Evolutionary conservation across 2,113 vertebrate species (phyloP), one percentile per base, ranked within the genome.

Genomic region (Neogale vison): DNA sequence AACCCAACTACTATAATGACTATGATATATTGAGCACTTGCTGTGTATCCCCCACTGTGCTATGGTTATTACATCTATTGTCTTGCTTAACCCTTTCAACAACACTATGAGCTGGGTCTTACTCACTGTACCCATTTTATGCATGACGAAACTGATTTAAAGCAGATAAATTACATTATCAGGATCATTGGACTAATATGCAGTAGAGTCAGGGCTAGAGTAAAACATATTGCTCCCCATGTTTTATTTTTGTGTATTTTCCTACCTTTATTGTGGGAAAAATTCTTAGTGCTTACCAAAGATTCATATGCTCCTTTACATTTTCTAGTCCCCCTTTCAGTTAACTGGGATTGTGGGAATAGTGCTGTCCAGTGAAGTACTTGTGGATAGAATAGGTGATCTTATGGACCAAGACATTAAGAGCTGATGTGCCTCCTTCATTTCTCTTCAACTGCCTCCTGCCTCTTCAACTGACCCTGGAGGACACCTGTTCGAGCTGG

Each of bases 401-500:
- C 79, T 82, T 26, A 67, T 7, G 42, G 59, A 55, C 12, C 67
- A 81, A 82, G 81, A 21, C 50, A 76, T 61, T 82, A 89, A 50
- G 52, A 92, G 36, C 26, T 86, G 57, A 74, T 67, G 6, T 26
- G 15, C 61, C 65, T 77, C 17, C 88, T 89, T 94, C 65, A 50
- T 93, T 81, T 76, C 59, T 90, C 42, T 84, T 94, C 55, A 34
- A 24, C 52, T 67, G 55, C 65, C 88, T 85, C n/a, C 24, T 86
- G n/a, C n/a, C n/a, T n/a, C n/a, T n/a, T n/a, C n/a, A n/a, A n/a
- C n/a, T n/a, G 63, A 29, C 47, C 18, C 69, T 81, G 18, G n/a
- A 90, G 63, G 81, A 94, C 52, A 85, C 36, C 34, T 55, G 9
- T 36, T 88, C 88, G 93, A 91, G 45, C 34, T 91, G 89, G 88